Conservation (phyloP, 2,797 vertebrate species). For the Picus viridis region DNA sequence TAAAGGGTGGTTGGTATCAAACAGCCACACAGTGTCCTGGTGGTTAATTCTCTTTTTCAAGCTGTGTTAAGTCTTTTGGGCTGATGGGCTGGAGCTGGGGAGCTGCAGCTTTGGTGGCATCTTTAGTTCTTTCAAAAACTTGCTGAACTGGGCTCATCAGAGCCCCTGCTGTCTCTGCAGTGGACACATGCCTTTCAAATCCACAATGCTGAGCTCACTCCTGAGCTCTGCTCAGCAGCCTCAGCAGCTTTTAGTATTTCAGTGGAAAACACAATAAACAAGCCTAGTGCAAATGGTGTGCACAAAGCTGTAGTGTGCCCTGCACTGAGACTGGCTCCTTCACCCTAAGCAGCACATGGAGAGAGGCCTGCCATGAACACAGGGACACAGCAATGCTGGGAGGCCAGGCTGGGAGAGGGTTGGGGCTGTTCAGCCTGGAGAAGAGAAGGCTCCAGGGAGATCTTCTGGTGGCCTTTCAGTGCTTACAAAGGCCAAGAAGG, state of each 20-base stretch:
- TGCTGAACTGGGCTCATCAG: background rate
- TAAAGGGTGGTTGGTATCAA: background rate
- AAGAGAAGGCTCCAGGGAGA: no score
- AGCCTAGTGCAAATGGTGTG: background rate
- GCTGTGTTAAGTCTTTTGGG: background rate
- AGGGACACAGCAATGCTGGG: no score
- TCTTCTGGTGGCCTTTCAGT: no score
- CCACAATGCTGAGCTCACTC: background rate
- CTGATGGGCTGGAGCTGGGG: background rate
- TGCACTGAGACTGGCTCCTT: background rate
- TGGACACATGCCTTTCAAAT: background rate
- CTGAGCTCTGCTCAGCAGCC: background rate
- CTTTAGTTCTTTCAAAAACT: background rate
- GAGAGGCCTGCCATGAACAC: background rate
- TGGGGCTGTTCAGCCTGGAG: no score
- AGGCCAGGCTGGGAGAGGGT: no score
- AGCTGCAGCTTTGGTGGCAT: background rate
- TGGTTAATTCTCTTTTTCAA: background rate
- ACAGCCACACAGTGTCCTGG: background rate
- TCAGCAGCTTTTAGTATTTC: constrained; percentile 2
- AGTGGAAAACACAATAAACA: background rate
- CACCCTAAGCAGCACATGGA: background rate
- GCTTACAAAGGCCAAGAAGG: no score
- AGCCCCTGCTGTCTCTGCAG: background rate
- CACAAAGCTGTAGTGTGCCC: background rate